Evolutionary conservation across 2,888 invertebrate genomes (phyloP).

Genomic region (Conomelus anceps): DNA sequence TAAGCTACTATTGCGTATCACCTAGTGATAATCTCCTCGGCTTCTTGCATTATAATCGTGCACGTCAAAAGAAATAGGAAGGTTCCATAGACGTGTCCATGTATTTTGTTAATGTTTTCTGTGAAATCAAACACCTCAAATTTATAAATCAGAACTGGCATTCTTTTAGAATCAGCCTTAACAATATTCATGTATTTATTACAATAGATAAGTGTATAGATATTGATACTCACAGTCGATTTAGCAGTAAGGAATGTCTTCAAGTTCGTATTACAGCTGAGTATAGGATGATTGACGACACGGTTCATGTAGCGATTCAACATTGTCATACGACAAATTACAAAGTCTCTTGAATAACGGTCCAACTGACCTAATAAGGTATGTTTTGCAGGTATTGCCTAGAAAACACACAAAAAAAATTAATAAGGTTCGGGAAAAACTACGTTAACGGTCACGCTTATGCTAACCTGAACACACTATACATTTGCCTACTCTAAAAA

Average conservation of each 20-base stretch:
- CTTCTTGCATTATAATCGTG: too few species aligned
- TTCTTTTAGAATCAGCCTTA: too few species aligned
- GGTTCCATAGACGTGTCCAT: neutral
- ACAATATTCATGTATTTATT: neutral
- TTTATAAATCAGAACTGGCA: too few species aligned
- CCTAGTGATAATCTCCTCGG: too few species aligned
- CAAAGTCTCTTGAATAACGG: conserved; percentile 63
- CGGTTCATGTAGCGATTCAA: conserved; percentile 59
- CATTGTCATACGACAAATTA: conserved; percentile 57
- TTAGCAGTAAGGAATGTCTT: conserved; percentile 59
- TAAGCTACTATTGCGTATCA: too few species aligned
- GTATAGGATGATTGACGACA: conserved; percentile 60
- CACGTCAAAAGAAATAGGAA: conserved; percentile 13
- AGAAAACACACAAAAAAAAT: conserved; percentile 36
- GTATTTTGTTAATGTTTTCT: neutral
- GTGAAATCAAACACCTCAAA: too few species aligned
- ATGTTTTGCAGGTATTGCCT: conserved; percentile 66
- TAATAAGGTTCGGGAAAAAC: neutral
- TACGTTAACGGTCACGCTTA: too few species aligned
- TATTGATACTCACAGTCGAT: conserved; percentile 48
- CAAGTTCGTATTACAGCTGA: conserved; percentile 58
- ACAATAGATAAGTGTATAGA: neutral
- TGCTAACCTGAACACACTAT: too few species aligned
- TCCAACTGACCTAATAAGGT: conserved; percentile 59
- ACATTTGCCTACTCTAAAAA: too few species aligned